Evolutionary conservation across 2,113 vertebrate genomes (phyloP), one percentile per base, ranked within the genome.

Genomic region (Lucifuga dentata): DNA sequence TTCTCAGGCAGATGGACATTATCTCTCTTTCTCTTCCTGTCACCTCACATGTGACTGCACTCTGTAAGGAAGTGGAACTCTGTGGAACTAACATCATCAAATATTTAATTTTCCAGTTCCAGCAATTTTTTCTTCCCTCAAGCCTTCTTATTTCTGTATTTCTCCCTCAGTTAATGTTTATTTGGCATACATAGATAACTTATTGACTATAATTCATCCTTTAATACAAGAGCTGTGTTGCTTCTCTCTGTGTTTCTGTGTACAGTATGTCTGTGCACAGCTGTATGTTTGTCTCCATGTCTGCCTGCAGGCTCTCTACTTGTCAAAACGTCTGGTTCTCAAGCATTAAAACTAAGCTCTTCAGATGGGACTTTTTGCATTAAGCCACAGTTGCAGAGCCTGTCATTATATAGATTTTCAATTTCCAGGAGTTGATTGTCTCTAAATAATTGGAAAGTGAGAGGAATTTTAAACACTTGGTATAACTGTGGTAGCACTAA

Each of bases 351-450:
- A 69, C 45, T 65, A 43, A 72, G 13, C 46, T 36, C 45, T 45
- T 53, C 52, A 46, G 24, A 63, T 70, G 36, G 19, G 39, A 19
- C 20, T 59, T 40, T 70, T 80, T 68, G 32, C 68, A 68, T 52
- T 59, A 44, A 76, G 20, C 39, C 53, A 74, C 19, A 4, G 0
- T 19, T 57, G 59, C 60, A 65, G 61, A 78, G 58, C 41, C 51
- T 68, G 49, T 77, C 68, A 80, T 85, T 74, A 76, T 24, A 80
- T 73, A 58, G 73, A 82, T 84, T 81, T 78, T 65, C 52, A 55
- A 68, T 86, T 79, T 81, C 56, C 53, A 63, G 45, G 56, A 53
- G 53, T 53, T 78, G 61, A 78, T 61, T 72, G 20, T 64, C 24
- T 71, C 69, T 48, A 78, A 79, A 76, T 73, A 74, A 83, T 38